phyloP scores from a whole-genome alignment of 2,888 invertebrate genomes.

The Volucella bombylans region DNA sequence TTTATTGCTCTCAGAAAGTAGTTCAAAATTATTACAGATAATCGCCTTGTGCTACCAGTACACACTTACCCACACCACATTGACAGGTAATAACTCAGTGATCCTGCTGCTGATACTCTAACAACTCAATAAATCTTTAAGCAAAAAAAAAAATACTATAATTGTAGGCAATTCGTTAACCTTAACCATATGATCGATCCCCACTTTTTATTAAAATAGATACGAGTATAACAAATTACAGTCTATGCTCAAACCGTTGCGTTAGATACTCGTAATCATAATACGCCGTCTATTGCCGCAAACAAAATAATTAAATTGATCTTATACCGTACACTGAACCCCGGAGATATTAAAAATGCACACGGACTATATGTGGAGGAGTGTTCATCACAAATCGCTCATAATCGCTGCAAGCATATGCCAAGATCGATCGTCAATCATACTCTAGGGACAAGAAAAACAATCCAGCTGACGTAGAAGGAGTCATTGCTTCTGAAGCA shows the following conservation, averaged over 20 bases:
- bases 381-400: constrained; percentile 55
- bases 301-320: constrained; percentile 70
- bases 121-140: constrained; percentile 52
- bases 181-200: constrained; percentile 33
- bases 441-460: constrained; percentile 58
- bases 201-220: constrained; percentile 20
- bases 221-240: constrained; percentile 58
- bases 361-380: constrained; percentile 30
- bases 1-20: background rate
- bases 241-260: constrained; percentile 55
- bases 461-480: constrained; percentile 38
- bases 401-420: constrained; percentile 35
- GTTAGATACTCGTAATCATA: constrained; percentile 35
- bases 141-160: constrained; percentile 8
- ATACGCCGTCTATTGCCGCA: constrained; percentile 64
- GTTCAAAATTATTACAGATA: constrained; percentile 8
- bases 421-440: constrained; percentile 56
- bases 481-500: constrained; percentile 44
- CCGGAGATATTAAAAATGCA: constrained; percentile 49
- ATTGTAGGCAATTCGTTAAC: constrained; percentile 53
- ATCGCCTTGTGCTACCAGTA: constrained; percentile 3
- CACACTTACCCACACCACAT: constrained; percentile 4
- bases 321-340: constrained; percentile 54
- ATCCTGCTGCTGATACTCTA: constrained; percentile 28
- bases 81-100: constrained; percentile 47